A percentile compares a stretch with the other conserved stretches of the same genome.
Evolutionary conservation across 1,140 invertebrate genomes (phyloP).

Genomic region (Cataglyphis hispanica): DNA sequence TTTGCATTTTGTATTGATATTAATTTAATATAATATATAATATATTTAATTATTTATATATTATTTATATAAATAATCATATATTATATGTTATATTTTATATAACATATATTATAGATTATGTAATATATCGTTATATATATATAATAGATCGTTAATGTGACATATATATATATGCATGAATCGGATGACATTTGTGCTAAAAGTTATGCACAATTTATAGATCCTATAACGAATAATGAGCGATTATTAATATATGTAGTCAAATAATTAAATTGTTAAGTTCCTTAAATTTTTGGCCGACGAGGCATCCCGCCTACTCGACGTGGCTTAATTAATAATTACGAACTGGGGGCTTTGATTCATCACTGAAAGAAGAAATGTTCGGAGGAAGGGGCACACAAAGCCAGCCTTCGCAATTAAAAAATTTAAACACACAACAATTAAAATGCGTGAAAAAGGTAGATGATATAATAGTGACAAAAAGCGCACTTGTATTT

Average conservation of each 20-base stretch:
- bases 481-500: conserved; percentile 2
- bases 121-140: too few relatives aligned
- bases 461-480: not conserved
- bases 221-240: not conserved
- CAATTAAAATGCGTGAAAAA: conserved; percentile 12
- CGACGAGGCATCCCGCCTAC: not conserved
- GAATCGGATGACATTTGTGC: not conserved
- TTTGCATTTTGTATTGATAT: too few relatives aligned
- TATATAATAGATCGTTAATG: conserved; percentile 10
- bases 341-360: not conserved
- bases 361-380: not conserved
- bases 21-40: too few relatives aligned
- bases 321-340: not conserved
- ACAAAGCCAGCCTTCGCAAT: not conserved
- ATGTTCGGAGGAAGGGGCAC: not conserved
- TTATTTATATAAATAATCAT: too few relatives aligned
- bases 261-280: not conserved
- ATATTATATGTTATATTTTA: too few relatives aligned
- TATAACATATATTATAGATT: too few relatives aligned
- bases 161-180: too few relatives aligned
- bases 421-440: not conserved
- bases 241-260: not conserved
- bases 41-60: too few relatives aligned
- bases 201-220: not conserved
- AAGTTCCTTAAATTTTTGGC: not conserved